Conservation (phyloP, 92 coral and sea anemone species). For the Porites lobata region DNA sequence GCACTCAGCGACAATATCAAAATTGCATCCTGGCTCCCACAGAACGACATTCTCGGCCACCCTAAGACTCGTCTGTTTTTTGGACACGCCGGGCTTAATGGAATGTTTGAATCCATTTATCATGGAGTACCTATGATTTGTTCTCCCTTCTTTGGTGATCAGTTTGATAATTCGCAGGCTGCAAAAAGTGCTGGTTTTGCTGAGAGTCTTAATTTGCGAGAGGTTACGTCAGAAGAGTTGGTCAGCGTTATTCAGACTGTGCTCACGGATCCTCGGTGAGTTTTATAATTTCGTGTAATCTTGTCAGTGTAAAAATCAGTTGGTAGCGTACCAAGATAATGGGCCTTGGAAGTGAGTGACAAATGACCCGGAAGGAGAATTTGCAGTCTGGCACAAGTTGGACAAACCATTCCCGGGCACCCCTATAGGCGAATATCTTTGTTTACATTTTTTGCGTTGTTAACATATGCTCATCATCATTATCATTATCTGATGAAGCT, state of each 20-base stretch:
- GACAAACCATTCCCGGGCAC: too few species aligned
- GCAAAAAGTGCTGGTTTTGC: constrained; percentile 41
- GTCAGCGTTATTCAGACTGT: constrained; percentile 31
- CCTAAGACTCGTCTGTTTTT: constrained; percentile 48
- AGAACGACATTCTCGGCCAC: constrained; percentile 69
- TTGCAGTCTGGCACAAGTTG: too few species aligned
- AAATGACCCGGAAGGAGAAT: too few species aligned
- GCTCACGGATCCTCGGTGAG: constrained; percentile 46
- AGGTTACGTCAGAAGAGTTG: constrained; percentile 53
- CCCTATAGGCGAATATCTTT: too few species aligned
- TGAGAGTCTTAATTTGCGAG: not conserved
- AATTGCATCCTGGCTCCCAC: constrained; percentile 61
- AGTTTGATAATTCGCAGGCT: constrained; percentile 50
- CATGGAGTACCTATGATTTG: constrained; percentile 66
- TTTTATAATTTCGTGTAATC: not conserved
- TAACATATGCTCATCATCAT: too few species aligned
- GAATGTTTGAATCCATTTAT: constrained; percentile 62
- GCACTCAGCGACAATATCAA: constrained; percentile 50
- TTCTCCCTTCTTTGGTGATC: constrained; percentile 66
- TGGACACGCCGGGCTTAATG: constrained; percentile 57
- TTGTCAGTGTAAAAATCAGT: not conserved
- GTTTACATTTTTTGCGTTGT: too few species aligned
- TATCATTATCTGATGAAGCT: too few species aligned
- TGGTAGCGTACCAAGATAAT: too few species aligned
- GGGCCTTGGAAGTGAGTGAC: too few species aligned